Evolutionary conservation across 2,888 invertebrate species (phyloP), one percentile per base, ranked within the genome.

Genomic region (Thalpophila matura): DNA sequence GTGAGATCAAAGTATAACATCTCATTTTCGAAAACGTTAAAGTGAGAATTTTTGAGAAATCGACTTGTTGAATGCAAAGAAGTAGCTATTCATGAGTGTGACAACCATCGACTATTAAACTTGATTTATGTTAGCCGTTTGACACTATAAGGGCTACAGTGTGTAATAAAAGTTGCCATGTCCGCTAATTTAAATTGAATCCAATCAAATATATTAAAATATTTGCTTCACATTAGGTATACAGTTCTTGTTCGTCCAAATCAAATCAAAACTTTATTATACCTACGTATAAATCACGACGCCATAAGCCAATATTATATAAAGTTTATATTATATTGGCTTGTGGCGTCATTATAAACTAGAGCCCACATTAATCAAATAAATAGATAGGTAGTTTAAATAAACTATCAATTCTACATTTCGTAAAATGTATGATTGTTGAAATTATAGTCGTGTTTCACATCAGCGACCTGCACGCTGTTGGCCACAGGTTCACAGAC

Each of bases 1-100:
- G 65, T 59, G 38, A 69, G 51, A 61, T 69, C 71, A 79, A 77
- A 77, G 63, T 61, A 50, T 55, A 64, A 64, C 38, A 47, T 47
- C 38, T 38, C 29, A 63, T 70, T 78, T 67, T 40, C 14, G 33
- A 69, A 68, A 77, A 59, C 22, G 3, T 29, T n/a, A 60, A 27
- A 24, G 6, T 54, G 16, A 27, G 18, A 53, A 61, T 68, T 53
- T 68, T 26, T 40, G 50, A 59, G 38, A 20, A 61, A 59, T 59
- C 10, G 24, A 46, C 55, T 24, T 3, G 16, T 14, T 20, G 31
- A 14, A 22, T 55, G 24, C 31, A 63, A 29, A 22, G 29, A 22
- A 27, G 20, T 35, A 14, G 63, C 14, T 40, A 54, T 50, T 53
- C 29, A 50, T 45, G n/a, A 12, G 10, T 40, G 46, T 40, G 55